Base-by-base conservation (phyloP, 1,140 invertebrate genomes). In the Physella acuta region DNA sequence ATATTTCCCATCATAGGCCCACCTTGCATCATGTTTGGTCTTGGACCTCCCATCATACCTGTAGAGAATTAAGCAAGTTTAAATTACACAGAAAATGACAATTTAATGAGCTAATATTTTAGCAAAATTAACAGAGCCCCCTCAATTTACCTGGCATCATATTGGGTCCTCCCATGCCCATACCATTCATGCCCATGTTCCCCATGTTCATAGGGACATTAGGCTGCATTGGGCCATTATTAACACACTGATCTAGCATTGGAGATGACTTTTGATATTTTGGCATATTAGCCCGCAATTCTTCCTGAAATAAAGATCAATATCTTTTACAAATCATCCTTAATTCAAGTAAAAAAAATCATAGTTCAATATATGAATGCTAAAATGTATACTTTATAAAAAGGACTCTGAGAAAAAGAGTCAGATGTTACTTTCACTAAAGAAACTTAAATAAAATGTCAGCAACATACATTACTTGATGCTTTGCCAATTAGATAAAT, bases 271-370 rank as follows among this genome's bases (percentile, higher is more conserved):
- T 58, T 63, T 73, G 87, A 83, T 95, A 95, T 81, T 92, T 92
- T 2, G 90, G 87, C 77, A 90, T 85, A 71, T 90, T 88, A 16
- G 93, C 91, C 63, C 92, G 87, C 72, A 93, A 90, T 86, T 97
- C 94, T 83, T 96, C 94, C 87, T 95, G 78, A 74, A 78, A 75
- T 63, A 31, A 55, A 36, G 67, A 59, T 11, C 11, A 14, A 67
- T 56, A 68, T 11, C n/a, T n/a, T n/a, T n/a, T n/a, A n/a, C n/a
- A n/a, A n/a, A n/a, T n/a, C n/a, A n/a, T n/a, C n/a, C n/a, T n/a
- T n/a, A n/a, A n/a, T n/a, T n/a, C n/a, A n/a, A n/a, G n/a, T n/a
- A n/a, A n/a, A n/a, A n/a, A n/a, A n/a, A n/a, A n/a, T n/a, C n/a
- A n/a, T n/a, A n/a, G n/a, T n/a, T n/a, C n/a, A n/a, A n/a, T n/a